Evolutionary conservation across 37 sponge, comb jelly and placozoan genomes (phyloP), one percentile per base, ranked within the genome.

Genomic region (Aphrocallistes beatrix): DNA sequence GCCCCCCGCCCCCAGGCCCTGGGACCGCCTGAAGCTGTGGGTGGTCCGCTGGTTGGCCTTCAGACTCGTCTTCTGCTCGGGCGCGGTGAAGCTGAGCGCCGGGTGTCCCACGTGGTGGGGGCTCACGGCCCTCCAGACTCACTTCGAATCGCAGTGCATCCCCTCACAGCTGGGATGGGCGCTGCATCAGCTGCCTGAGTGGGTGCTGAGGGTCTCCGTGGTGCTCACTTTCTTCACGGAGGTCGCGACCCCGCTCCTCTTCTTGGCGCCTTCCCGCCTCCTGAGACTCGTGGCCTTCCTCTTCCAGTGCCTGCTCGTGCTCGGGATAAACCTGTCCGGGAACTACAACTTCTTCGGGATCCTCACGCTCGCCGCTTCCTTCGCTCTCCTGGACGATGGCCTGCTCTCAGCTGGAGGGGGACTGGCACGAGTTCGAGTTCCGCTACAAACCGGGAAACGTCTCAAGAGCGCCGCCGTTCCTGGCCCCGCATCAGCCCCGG

Each of bases 331-430:
- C 1, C 69, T 88, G 0, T 91, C 98, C 38, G 98, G 98, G 0
- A 97, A 97, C 83, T 97, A 97, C 83, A 97, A 97, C 82, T 97
- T 97, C 89, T 97, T 97, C 89, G 94, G 94, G 50, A 38, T 97
- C 0, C 82, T 94, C 32, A 92, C 98, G 3, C 75, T 90, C 13
- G 88, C 85, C 19, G 84, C 94, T 37, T 89, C 92, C 21, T 36
- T 97, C 0, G 89, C 98, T 30, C 84, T 94, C 6, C 82, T 97
- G 45, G 95, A 94, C 51, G 93, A 94, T 34, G 38, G 36, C 1
- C 23, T 19, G 75, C 75, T 60, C 21, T 81, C 84, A 90, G 32
- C n/a, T 81, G 36, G 82, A 90, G 36, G 60, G 37, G 3, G 86
- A 69, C 23, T 88, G 88, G 87, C 51, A 93, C 84, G 94, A 93